Base-by-base conservation (phyloP, 2,797 vertebrate species). In the Cheirogaleus major region DNA sequence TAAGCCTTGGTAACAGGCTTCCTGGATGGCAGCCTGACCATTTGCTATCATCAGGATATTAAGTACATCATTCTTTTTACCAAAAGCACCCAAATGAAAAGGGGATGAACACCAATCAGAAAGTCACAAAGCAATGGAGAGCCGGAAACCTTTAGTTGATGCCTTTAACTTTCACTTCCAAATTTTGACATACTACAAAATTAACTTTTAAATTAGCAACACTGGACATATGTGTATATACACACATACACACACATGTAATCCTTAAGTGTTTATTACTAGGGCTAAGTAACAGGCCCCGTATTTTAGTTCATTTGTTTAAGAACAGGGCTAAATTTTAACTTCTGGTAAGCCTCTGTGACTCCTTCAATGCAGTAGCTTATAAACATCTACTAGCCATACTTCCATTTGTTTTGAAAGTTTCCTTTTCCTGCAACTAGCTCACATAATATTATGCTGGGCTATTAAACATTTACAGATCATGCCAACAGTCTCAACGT, bases 161-260 rank as follows among this genome's bases (percentile, higher is more conserved):
- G 15, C 7, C 20, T 38, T 94, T 43, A 72, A 72, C 15, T 43
- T 93, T 30, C 41, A 45, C 43, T 85, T 82, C 72, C 69, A 89
- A 38, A 78, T 41, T 69, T 5, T 76, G 65, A 91, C 48, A 73
- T 57, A 59, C 14, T 69, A 80, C 32, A 67, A 65, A 96, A 59
- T 90, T 59, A 94, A 65, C 55, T 43, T 84, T 32, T 75, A 92
- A 95, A 90, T 17, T 76, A 93, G 13, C 25, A 82, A 81, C 25
- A 65, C 32, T 43, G 25, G 7, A 85, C 11, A 57, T 7, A 45
- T 20, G 0, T 41, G 5, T 38, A 25, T 52, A 5, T 52, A 76
- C 35, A 65, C 1, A 75, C n/a, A 61, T 15, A 15, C 22, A 23
- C n/a, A 69, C 43, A 35, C n/a, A 48, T 7, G 17, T 41, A 50